phyloP scores from a whole-genome alignment of 2,888 invertebrate species.

The Microctonus brassicae region DNA sequence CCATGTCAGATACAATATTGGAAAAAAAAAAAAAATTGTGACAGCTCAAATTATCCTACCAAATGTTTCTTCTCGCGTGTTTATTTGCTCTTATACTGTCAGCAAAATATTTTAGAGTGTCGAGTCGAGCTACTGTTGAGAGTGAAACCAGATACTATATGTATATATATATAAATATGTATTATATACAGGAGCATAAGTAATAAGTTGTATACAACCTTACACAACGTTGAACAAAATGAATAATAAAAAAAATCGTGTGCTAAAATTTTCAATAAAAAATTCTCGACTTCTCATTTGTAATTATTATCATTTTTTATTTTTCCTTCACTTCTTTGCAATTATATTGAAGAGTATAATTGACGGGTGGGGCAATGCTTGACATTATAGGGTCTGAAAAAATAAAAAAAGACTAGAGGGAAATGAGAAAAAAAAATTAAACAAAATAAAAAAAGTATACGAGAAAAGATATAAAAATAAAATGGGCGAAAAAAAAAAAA shows the following conservation, averaged over 20 bases:
- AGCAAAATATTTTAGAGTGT: constrained; percentile 35
- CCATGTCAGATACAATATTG: too few relatives aligned
- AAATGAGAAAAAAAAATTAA: constrained; percentile 10
- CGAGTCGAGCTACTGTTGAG: constrained; percentile 34
- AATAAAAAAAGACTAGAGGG: too few relatives aligned
- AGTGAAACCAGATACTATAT: constrained; percentile 36
- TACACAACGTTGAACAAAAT: not conserved
- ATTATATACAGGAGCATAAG: constrained; percentile 18
- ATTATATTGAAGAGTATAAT: constrained; percentile 13
- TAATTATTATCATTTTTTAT: constrained; percentile 8
- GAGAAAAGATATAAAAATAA: constrained; percentile 10
- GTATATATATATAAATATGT: too few relatives aligned
- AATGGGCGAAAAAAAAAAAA: constrained; percentile 3
- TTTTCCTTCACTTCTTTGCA: not conserved
- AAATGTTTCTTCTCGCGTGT: not conserved
- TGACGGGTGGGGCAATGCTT: constrained; percentile 33
- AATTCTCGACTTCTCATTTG: constrained; percentile 2
- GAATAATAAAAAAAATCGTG: not conserved
- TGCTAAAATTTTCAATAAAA: too few relatives aligned
- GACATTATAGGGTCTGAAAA: constrained; percentile 7
- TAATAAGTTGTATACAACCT: constrained; percentile 11
- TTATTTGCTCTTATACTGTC: not conserved
- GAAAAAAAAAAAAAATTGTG: too few relatives aligned
- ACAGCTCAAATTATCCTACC: not conserved
- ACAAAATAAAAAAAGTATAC: constrained; percentile 2